Evolutionary conservation across 2,888 invertebrate species (phyloP), one percentile per base, ranked within the genome.

Genomic region (Xestia xanthographa): DNA sequence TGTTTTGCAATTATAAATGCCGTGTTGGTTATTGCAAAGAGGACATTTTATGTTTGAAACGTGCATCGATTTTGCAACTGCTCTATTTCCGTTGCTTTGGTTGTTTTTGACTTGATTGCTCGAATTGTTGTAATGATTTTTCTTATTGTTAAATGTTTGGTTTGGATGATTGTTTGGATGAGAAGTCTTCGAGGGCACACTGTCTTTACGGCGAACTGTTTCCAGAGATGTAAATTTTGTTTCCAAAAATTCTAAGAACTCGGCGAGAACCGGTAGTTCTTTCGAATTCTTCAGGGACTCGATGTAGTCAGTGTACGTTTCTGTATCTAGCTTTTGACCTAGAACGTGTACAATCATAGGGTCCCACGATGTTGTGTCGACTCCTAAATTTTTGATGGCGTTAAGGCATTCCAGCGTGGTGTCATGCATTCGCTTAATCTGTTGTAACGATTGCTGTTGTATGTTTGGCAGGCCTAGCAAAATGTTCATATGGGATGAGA

Each of bases 221-320:
- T 62, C 71, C 12, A 71, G 17, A 1, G 62, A 63, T n/a, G 45
- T 50, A 48, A 71, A 63, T 38, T 63, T 71, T 43, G 69, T 56
- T 67, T 53, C 67, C n/a, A 67, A 14, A 38, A 68, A 68, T 2
- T 68, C 68, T 56, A 68, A 20, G n/a, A 67, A 53, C 22, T 67
- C n/a, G n/a, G 12, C n/a, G 6, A 67, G 38, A 1, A 38, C 38
- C 1, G 67, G 53, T 8, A 67, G 34, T 9, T 53, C 53, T 38
- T 38, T 50, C 4, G 34, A 53, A 53, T 53, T 34, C 53, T 67
- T 67, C 38, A 67, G 38, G 17, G 67, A 41, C 14, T 68, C 68
- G 8, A 56, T 56, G 56, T 68, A 68, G 20, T 68, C 68, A 2
- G 53, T 34, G 11, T 68, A 56, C 29, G 56, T 68, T 38, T 68